Evolutionary conservation across 2,113 vertebrate genomes (phyloP).

Genomic region (Oncorhynchus mykiss): DNA sequence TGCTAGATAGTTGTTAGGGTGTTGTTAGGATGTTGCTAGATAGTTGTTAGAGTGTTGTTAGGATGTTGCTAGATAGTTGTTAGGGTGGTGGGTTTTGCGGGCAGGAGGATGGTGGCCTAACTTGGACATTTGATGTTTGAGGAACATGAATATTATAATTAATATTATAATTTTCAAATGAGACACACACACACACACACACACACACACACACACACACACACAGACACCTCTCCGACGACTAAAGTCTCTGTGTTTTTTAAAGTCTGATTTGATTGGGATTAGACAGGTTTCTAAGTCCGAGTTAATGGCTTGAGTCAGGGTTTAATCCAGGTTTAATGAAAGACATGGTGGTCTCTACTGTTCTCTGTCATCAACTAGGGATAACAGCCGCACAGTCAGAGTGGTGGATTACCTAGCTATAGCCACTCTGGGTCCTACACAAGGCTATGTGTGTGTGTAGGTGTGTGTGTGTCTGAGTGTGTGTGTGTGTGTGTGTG

Average conservation of each 20-base stretch:
- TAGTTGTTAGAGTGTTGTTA: too few species aligned
- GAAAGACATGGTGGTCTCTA: constrained; percentile 80
- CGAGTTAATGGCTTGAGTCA: constrained; percentile 64
- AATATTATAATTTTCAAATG: too few species aligned
- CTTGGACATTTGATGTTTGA: too few species aligned
- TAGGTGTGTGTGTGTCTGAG: background rate
- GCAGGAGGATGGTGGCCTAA: too few species aligned
- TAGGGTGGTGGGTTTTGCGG: too few species aligned
- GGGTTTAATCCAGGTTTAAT: constrained; percentile 92
- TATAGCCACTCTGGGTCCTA: constrained; percentile 33
- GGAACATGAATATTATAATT: too few species aligned
- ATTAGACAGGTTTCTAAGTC: constrained; percentile 65
- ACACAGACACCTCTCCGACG: constrained; percentile 13
- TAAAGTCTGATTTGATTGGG: constrained; percentile 74
- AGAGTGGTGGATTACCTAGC: constrained; percentile 46
- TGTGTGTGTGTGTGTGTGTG: background rate
- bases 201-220: background rate
- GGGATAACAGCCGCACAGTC: constrained; percentile 45
- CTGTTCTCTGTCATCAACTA: constrained; percentile 56
- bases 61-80: too few species aligned
- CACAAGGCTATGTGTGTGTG: background rate
- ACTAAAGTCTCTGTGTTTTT: constrained; percentile 56
- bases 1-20: too few species aligned
- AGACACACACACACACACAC: background rate
- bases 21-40: too few species aligned